Evolutionary conservation across 2,888 invertebrate genomes (phyloP).

Genomic region (Leptopilina drosophilae): DNA sequence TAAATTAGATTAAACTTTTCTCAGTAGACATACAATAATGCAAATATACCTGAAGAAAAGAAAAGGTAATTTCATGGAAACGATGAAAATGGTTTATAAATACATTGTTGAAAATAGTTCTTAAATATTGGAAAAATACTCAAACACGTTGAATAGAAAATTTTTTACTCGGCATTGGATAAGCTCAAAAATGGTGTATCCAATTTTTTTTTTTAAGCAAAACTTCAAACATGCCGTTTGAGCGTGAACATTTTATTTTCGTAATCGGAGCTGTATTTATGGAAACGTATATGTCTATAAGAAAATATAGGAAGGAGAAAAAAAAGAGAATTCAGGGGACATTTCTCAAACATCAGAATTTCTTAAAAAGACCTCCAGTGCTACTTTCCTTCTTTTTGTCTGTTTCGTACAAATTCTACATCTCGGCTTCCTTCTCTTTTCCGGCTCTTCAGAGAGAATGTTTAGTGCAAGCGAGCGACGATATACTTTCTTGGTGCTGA

Average conservation of each 20-base stretch:
- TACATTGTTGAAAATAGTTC: neutral
- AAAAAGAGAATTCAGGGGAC: constrained; percentile 11
- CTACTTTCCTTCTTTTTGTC: neutral
- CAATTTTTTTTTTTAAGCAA: no score
- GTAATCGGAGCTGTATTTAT: constrained; percentile 17
- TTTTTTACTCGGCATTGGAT: neutral
- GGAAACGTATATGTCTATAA: neutral
- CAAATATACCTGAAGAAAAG: neutral
- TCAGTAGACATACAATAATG: no score
- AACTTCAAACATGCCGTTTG: neutral
- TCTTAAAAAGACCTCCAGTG: neutral
- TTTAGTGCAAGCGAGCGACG: no score
- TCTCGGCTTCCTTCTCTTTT: neutral
- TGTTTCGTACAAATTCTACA: neutral
- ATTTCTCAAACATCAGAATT: constrained; percentile 22
- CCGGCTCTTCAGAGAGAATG: neutral
- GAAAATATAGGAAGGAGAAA: neutral
- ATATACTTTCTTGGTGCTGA: neutral
- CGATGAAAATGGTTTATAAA: no score
- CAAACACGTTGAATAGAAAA: neutral
- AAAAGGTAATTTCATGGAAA: neutral
- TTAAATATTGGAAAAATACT: constrained; percentile 13
- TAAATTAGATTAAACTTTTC: no score
- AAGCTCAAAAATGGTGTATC: neutral
- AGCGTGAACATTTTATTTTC: constrained; percentile 25